Evolutionary conservation across 2,113 vertebrate species (phyloP).

Genomic region (Istiophorus platypterus): DNA sequence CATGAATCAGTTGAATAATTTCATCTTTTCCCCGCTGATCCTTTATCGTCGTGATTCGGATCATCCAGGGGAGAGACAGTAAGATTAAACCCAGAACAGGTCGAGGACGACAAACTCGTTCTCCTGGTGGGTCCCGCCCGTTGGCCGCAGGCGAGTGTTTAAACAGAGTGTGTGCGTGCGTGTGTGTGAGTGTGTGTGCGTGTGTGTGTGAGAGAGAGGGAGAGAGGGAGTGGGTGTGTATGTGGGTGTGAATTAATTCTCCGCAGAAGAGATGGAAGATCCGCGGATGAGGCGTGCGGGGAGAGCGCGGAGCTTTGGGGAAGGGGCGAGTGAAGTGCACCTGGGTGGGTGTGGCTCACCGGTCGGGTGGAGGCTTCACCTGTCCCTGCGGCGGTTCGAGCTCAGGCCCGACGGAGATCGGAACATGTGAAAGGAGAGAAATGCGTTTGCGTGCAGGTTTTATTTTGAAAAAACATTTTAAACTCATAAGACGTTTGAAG

Average conservation of each 20-base stretch:
- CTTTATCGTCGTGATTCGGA: no score
- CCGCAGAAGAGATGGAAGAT: neutral
- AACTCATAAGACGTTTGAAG: no score
- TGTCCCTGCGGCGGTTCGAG: no score
- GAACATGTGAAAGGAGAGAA: no score
- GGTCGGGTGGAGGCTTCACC: neutral
- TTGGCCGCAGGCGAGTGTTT: slow-evolving; percentile 43
- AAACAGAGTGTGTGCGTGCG: slow-evolving; percentile 1
- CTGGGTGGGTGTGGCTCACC: neutral
- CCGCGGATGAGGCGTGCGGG: neutral
- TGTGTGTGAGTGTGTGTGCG: neutral
- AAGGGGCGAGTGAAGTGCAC: neutral
- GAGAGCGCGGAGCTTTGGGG: neutral
- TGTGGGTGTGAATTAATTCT: neutral
- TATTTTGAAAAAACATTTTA: no score
- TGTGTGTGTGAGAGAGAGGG: no score
- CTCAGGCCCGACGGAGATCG: no score
- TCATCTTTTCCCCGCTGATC: neutral
- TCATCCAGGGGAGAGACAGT: no score
- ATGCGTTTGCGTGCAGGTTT: no score
- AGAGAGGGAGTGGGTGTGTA: slow-evolving; percentile 22
- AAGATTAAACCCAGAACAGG: neutral
- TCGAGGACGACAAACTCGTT: slow-evolving; percentile 55
- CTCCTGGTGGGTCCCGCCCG: slow-evolving; percentile 58
- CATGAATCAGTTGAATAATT: neutral